Evolutionary conservation across 2,888 invertebrate genomes (phyloP), one percentile per base, ranked within the genome.

Genomic region (Catocala nupta): DNA sequence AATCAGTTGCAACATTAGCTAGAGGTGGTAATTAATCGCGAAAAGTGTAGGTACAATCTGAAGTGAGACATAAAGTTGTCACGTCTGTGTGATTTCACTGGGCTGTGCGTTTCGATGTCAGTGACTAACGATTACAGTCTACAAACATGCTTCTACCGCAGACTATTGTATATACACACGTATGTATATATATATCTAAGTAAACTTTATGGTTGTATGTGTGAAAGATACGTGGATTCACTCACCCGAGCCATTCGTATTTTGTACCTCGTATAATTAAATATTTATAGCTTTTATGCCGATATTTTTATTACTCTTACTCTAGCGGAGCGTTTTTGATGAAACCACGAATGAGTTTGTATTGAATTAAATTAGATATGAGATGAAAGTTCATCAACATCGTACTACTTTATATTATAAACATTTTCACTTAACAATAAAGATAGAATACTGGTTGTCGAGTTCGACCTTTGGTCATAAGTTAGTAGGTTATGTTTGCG

Each of bases 91-190:
- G 77, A 84, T 83, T 85, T 86, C 77, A 70, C 80, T 85, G 63
- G 65, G 77, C 83, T 83, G 71, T 84, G 81, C 81, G 81, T 83
- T 85, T 85, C 81, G 86, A 87, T 86, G 88, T 88, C 89, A 85
- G 84, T 84, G 84, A 85, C 82, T 86, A 85, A 88, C 84, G 86
- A 88, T 86, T 83, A 83, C 82, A 83, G 81, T 82, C 77, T 74
- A 85, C 83, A 87, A 84, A 86, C 83, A 83, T 78, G 82, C 81
- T 78, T 81, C 78, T 69, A 78, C 73, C 75, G 76, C 76, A 78
- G 73, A 77, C 68, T 66, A 71, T 73, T 75, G 59, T 75, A 65
- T 71, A 68, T 65, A 68, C 59, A 39, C 9, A 39, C 2, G 59
- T 67, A 55, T 53, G 51, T 60, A 54, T 64, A 62, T 59, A 11